A percentile compares a stretch with the other conserved stretches of the same genome.
Conservation (phyloP, 2,888 invertebrate genomes). For the Drosophila sordidapex region DNA sequence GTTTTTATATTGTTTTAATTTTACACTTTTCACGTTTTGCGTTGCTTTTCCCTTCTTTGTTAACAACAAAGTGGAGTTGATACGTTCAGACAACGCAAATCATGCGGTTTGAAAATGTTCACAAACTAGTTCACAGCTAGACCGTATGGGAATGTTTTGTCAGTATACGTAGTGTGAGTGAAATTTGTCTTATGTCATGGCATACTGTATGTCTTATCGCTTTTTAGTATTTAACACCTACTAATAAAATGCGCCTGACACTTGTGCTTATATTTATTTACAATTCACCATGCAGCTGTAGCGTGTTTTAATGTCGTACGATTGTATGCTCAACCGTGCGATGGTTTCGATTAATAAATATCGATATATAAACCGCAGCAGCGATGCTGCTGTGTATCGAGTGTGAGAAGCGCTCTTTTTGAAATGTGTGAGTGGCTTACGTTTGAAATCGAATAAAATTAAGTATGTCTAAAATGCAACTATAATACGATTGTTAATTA, state of each 20-base stretch:
- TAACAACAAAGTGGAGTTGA: constrained; percentile 54
- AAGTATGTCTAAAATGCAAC: neutral
- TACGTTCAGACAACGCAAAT: constrained; percentile 48
- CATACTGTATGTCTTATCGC: neutral
- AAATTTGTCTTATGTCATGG: neutral
- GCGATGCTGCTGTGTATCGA: neutral
- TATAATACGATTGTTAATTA: neutral
- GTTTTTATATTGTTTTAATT: constrained; percentile 42
- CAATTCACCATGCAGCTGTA: neutral
- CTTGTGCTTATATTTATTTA: neutral
- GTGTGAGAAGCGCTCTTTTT: constrained; percentile 20
- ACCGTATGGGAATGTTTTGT: constrained; percentile 5
- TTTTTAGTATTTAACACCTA: constrained; percentile 4
- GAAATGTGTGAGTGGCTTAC: neutral
- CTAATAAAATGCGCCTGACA: no score
- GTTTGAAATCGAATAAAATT: neutral
- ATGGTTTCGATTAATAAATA: constrained; percentile 8
- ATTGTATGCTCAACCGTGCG: neutral
- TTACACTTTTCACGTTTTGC: constrained; percentile 64
- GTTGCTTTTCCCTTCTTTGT: constrained; percentile 65
- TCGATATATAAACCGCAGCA: constrained; percentile 20
- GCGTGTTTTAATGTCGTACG: neutral
- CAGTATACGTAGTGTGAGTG: neutral
- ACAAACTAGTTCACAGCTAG: constrained; percentile 4
- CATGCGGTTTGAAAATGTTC: constrained; percentile 15